phyloP scores from a whole-genome alignment of 1,140 invertebrate genomes.

The Neodiprion fabricii region DNA sequence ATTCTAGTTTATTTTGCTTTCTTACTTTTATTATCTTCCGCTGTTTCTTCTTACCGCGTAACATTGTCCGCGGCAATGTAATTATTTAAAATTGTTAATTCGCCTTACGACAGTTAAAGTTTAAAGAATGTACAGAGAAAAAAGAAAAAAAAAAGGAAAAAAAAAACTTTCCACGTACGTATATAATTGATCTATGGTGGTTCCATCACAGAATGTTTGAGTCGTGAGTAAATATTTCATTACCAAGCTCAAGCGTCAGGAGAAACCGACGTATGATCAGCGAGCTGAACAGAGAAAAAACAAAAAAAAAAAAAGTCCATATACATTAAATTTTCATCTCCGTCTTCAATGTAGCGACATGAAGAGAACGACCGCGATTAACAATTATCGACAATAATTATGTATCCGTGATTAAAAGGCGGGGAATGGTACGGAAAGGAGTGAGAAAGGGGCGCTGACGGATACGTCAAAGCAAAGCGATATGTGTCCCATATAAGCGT shows the following conservation, averaged over 20 bases:
- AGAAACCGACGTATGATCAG: slow-evolving; percentile 30
- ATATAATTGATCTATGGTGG: slow-evolving; percentile 3
- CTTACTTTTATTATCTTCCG: no score
- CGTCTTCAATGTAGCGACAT: slow-evolving; percentile 8
- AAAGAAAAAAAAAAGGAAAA: no score
- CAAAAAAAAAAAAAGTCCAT: not conserved
- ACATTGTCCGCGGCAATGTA: no score
- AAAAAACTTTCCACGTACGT: no score
- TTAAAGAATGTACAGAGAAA: no score
- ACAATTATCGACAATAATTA: not conserved
- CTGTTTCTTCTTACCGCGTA: no score
- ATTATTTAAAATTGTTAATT: no score
- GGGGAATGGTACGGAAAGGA: not conserved
- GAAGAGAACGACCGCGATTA: not conserved
- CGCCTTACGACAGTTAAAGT: no score
- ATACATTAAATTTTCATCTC: not conserved
- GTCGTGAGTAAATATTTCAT: slow-evolving; percentile 50
- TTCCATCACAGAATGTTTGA: slow-evolving; percentile 48
- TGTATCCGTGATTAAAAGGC: not conserved
- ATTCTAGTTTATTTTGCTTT: no score
- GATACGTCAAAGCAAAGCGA: no score
- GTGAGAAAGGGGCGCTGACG: not conserved
- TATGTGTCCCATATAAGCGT: no score
- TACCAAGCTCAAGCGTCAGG: slow-evolving; percentile 52
- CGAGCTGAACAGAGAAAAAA: not conserved